Conservation (phyloP, 2,888 invertebrate species). For the Drosophila borealis region DNA sequence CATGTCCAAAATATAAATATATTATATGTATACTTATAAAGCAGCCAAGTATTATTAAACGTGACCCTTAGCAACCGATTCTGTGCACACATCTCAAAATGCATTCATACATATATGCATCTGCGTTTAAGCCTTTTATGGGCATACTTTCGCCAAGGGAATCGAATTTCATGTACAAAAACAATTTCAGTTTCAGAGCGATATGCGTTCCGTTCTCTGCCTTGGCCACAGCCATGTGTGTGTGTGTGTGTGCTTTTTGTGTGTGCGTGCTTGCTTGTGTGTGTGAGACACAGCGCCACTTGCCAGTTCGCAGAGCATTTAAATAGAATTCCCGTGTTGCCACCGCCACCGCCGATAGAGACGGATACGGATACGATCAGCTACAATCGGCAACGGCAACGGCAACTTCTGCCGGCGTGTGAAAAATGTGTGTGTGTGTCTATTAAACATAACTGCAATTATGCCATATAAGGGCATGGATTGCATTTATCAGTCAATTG, state of each 20-base stretch:
- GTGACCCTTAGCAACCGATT: neutral
- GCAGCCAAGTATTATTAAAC: neutral
- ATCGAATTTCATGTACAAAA: slow-evolving; percentile 83
- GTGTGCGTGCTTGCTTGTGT: slow-evolving; percentile 21
- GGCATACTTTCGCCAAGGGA: slow-evolving; percentile 80
- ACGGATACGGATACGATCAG: slow-evolving; percentile 54
- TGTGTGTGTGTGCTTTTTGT: slow-evolving; percentile 14
- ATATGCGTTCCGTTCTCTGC: slow-evolving; percentile 49
- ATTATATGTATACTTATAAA: neutral
- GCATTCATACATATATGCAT: slow-evolving; percentile 6
- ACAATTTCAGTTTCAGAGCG: slow-evolving; percentile 55
- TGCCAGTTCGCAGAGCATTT: slow-evolving; percentile 70
- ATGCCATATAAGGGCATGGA: slow-evolving; percentile 6
- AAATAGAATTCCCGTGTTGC: slow-evolving; percentile 70
- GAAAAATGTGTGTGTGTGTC: slow-evolving; percentile 4
- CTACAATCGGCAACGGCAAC: slow-evolving; percentile 19
- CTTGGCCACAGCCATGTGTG: neutral
- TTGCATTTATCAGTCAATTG: neutral
- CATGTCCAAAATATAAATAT: neutral
- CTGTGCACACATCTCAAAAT: slow-evolving; percentile 6
- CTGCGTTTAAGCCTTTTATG: slow-evolving; percentile 76
- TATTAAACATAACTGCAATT: slow-evolving; percentile 8
- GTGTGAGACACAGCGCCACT: slow-evolving; percentile 61
- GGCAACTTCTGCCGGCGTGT: slow-evolving; percentile 51
- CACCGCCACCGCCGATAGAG: slow-evolving; percentile 43